Conservation (phyloP, 2,113 vertebrate genomes). For the Nesoenas mayeri region DNA sequence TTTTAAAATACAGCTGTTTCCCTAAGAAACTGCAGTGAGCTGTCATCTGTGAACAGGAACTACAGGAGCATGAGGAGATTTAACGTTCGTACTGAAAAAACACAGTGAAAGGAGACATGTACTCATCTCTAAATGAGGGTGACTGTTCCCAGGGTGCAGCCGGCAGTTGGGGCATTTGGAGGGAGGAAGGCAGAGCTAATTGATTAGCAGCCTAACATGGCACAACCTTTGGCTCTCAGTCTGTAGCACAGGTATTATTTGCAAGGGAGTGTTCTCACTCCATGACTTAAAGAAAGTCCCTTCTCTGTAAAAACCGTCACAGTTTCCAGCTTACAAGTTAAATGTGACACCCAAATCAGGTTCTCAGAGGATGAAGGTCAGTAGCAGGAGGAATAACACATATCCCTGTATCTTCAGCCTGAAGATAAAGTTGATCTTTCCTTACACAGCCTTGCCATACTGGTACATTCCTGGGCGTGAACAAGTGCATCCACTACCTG, state of each 20-base stretch:
- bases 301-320: not conserved
- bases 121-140: fast-evolving
- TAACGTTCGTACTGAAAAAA: fast-evolving
- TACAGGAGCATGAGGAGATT: not conserved
- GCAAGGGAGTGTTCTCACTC: no score
- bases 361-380: not conserved
- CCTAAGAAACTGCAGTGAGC: not conserved
- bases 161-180: not conserved
- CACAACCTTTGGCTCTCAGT: not conserved
- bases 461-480: not conserved
- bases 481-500: no score
- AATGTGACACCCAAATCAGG: not conserved
- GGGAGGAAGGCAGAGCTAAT: not conserved
- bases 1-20: not conserved
- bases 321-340: not conserved
- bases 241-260: not conserved
- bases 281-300: not conserved
- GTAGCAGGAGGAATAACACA: no score
- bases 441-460: not conserved
- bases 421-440: not conserved
- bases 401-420: not conserved
- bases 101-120: not conserved
- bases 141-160: not conserved
- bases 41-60: not conserved
- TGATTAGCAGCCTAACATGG: no score